Evolutionary conservation across 1,140 invertebrate genomes (phyloP).

Genomic region (Yoshiicerus persimilis): DNA sequence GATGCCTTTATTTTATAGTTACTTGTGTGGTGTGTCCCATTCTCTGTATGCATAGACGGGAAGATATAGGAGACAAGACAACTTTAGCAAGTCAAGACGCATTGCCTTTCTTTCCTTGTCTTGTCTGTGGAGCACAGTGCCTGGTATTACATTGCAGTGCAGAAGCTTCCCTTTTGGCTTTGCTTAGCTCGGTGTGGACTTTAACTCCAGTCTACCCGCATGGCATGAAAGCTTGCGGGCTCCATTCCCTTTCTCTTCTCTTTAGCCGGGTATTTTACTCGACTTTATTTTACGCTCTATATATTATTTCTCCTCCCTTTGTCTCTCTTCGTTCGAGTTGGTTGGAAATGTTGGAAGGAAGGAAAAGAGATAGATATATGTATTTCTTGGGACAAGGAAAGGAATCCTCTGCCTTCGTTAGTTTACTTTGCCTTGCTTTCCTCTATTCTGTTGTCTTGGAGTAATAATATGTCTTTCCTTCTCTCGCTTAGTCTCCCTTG

Average conservation of each 20-base stretch:
- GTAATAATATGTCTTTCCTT: not conserved
- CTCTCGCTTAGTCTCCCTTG: not conserved
- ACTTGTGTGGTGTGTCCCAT: not conserved
- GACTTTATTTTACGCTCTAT: slow-evolving; percentile 38
- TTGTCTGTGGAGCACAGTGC: not conserved
- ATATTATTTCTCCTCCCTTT: slow-evolving; percentile 30
- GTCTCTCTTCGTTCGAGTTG: not conserved
- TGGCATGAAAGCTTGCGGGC: not conserved
- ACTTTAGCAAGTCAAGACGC: slow-evolving; percentile 13
- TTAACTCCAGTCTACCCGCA: not conserved
- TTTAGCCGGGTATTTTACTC: slow-evolving; percentile 13
- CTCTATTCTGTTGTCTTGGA: not conserved
- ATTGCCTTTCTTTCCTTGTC: not conserved
- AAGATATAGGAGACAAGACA: slow-evolving; percentile 1
- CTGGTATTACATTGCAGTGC: not conserved
- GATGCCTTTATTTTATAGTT: not conserved
- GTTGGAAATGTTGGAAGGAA: not conserved
- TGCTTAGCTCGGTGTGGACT: slow-evolving; percentile 16
- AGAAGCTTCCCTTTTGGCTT: not conserved
- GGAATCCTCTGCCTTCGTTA: not conserved
- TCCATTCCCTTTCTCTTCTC: not conserved
- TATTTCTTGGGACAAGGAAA: slow-evolving; percentile 2
- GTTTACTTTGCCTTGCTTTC: not conserved
- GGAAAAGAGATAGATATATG: slow-evolving; percentile 5
- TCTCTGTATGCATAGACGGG: not conserved